phyloP scores from a whole-genome alignment of 2,113 vertebrate species.

The Hydrochoerus hydrochaeris region DNA sequence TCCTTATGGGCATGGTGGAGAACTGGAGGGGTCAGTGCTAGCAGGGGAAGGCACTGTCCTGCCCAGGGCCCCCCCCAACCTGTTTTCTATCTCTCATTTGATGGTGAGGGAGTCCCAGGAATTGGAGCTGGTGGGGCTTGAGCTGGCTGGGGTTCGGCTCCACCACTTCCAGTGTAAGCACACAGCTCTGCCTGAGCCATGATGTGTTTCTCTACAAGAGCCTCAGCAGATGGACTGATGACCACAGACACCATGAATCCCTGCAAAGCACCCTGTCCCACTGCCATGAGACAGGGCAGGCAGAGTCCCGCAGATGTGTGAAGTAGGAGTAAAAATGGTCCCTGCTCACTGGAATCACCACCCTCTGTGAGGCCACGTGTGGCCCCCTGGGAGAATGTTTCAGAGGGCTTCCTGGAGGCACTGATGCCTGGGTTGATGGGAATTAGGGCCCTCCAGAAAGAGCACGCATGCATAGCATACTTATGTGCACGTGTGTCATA shows the following conservation, averaged over 20 bases:
- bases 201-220: neutral
- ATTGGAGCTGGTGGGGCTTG: too few species aligned
- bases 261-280: neutral
- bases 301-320: neutral
- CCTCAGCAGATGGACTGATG: neutral
- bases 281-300: neutral
- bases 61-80: neutral
- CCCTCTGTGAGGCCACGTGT: neutral
- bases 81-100: neutral
- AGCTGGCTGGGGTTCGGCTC: too few species aligned
- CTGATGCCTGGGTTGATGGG: neutral
- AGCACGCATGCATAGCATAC: neutral
- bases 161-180: neutral
- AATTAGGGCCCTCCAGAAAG: neutral
- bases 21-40: accelerated
- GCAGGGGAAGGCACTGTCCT: neutral
- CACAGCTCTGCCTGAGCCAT: neutral
- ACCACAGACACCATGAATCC: neutral
- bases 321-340: neutral
- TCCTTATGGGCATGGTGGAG: neutral
- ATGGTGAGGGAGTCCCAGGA: neutral
- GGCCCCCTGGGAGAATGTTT: neutral
- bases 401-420: conserved; percentile 9
- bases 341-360: neutral
- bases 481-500: too few species aligned